phyloP scores from a whole-genome alignment of 2,797 vertebrate species.

The Rhincodon typus region DNA sequence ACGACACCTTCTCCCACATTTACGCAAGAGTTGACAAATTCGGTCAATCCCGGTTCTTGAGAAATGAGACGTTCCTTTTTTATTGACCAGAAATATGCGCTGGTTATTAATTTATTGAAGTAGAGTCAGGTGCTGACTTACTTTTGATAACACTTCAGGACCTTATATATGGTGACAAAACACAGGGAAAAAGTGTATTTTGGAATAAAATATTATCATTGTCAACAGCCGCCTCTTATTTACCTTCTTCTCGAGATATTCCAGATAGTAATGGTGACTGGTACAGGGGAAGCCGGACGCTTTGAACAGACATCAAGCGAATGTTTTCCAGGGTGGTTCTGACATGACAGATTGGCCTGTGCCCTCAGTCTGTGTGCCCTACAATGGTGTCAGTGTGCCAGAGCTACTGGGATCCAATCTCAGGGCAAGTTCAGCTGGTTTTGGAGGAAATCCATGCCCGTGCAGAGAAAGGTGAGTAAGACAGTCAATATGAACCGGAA shows the following conservation, averaged over 20 bases:
- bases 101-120: not conserved
- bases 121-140: no score
- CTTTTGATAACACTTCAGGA: not conserved
- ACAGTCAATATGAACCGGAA: not conserved
- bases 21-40: not conserved
- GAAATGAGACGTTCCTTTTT: not conserved
- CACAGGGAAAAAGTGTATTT: constrained; percentile 61
- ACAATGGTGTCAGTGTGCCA: no score
- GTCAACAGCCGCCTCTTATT: constrained; percentile 65
- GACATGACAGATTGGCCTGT: no score
- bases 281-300: constrained; percentile 64
- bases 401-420: not conserved
- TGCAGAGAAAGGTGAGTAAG: not conserved
- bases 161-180: constrained; percentile 63
- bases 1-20: not conserved
- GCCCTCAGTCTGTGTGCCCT: not conserved
- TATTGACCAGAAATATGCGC: not conserved
- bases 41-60: not conserved
- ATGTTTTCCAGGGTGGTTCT: constrained; percentile 51
- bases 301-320: constrained; percentile 69
- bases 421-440: not conserved
- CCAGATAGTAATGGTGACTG: constrained; percentile 56
- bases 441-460: not conserved
- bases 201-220: constrained; percentile 74
- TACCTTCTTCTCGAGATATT: constrained; percentile 51